phyloP scores from a whole-genome alignment of 2,113 vertebrate species.

The Dicerorhinus sumatrensis region DNA sequence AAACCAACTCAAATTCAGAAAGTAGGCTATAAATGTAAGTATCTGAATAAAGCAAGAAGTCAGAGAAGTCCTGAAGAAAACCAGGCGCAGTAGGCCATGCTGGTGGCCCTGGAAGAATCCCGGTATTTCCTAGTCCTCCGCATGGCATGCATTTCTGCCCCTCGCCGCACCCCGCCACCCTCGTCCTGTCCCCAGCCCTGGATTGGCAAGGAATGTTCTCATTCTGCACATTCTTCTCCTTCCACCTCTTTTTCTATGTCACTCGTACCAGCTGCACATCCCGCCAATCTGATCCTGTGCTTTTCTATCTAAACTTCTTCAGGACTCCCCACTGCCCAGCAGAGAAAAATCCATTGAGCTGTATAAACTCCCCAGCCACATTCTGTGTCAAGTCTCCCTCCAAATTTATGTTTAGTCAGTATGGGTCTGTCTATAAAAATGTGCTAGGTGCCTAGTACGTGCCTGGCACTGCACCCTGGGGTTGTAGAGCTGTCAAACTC shows the following conservation, averaged over 20 bases:
- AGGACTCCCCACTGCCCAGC: background rate
- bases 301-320: background rate
- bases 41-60: background rate
- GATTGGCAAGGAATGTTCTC: background rate
- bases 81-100: background rate
- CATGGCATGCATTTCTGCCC: background rate
- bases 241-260: background rate
- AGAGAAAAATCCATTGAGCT: background rate
- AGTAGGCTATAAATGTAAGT: background rate
- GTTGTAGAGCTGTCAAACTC: too few relatives aligned
- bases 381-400: fast-evolving
- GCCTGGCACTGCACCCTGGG: background rate
- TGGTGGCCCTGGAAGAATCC: background rate
- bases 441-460: too few relatives aligned
- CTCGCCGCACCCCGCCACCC: fast-evolving
- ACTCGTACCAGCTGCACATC: fast-evolving
- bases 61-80: background rate
- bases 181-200: background rate
- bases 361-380: background rate
- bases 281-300: background rate
- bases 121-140: background rate
- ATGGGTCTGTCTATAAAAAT: background rate
- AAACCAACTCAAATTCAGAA: background rate
- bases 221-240: background rate
- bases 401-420: background rate